Evolutionary conservation across 2,113 vertebrate species (phyloP), one percentile per base, ranked within the genome.

Genomic region (Strigops habroptila): DNA sequence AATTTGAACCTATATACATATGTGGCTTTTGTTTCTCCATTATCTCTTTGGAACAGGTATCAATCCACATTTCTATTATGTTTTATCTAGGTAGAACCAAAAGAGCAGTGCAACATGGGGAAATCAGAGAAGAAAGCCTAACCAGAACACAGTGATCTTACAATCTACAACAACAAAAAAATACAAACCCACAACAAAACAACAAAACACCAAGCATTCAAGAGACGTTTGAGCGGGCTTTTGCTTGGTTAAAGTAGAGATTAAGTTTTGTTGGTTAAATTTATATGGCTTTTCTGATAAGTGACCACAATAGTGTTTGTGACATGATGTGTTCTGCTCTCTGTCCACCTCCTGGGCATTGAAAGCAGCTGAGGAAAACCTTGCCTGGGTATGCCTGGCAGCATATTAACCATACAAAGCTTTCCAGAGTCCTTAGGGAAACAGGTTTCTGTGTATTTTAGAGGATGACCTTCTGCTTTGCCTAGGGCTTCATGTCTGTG

Each of bases 381-480:
- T 93, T 94, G 70, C 65, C 79, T 75, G 52, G 82, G 82, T 91
- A 87, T 94, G 90, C 93, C 96, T 93, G 92, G 90, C 92, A 94
- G 94, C 79, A 1, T 80, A 65, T 76, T 85, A 93, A 65, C 90
- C 71, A 82, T 74, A 46, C 70, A 88, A 80, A 94, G 90, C 92
- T 93, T 90, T 90, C 7, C 27, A 16, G 88, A 83, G 31, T 82
- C 94, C 75, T 73, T 49, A 83, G 90, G 82, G 96, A 90, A 86
- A 88, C 35, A 83, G 46, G 27, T 91, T 94, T 82, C 71, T 91
- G 82, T 1, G 12, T 93, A 88, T 90, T 96, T 94, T 91, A 90
- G 90, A 82, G 76, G 53, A 67, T 80, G 82, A 88, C 90, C 95
- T 96, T 95, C 96, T 95, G 94, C 92, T 95, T 97, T 8, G 88